Evolutionary conservation across 2,797 vertebrate species (phyloP).

Genomic region (Semaprochilodus insignis): DNA sequence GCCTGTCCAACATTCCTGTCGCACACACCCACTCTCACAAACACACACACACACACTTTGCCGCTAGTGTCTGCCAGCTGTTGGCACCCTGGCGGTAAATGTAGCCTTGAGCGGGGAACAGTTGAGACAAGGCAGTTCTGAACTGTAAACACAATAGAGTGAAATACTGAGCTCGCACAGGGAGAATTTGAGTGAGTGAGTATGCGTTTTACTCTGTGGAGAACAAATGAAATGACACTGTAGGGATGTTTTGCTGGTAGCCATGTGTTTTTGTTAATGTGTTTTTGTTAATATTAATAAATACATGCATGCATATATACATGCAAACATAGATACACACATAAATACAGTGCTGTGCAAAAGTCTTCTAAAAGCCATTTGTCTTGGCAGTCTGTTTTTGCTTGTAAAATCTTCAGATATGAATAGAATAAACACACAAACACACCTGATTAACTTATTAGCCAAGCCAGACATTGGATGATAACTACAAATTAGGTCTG

Average conservation of each 20-base stretch:
- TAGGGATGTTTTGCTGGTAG: neutral
- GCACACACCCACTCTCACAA: conserved; percentile 4
- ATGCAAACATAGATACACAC: no score
- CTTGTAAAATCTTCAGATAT: no score
- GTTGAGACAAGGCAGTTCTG: conserved; percentile 46
- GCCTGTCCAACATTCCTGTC: conserved; percentile 9
- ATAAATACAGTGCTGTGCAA: no score
- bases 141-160: conserved; percentile 28
- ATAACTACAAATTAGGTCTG: no score
- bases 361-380: no score
- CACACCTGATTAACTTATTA: no score
- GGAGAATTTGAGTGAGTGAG: neutral
- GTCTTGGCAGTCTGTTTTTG: no score
- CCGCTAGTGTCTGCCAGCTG: conserved; percentile 30
- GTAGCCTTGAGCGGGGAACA: conserved; percentile 46
- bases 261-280: neutral
- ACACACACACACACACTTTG: conserved; percentile 13
- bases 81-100: conserved; percentile 21
- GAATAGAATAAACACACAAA: no score
- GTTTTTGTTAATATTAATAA: no score
- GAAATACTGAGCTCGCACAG: conserved; percentile 38
- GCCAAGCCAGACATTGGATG: no score
- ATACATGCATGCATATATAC: no score
- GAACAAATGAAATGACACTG: neutral
- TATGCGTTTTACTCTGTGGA: neutral